Evolutionary conservation across 30 jellyfish, hydroid and myxozoan genomes (phyloP).

Genomic region (Hydra vulgaris): DNA sequence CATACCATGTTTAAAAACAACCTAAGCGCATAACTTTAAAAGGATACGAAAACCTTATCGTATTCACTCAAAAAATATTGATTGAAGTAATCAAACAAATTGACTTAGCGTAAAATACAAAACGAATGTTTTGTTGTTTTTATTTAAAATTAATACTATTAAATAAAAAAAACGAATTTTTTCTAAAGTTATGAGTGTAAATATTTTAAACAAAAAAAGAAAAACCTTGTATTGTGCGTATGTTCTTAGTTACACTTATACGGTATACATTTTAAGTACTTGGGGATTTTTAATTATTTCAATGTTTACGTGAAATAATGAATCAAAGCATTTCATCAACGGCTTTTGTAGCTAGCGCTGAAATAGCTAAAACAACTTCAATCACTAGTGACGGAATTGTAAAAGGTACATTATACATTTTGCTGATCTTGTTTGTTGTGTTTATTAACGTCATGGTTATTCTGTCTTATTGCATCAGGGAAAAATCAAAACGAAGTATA

Average conservation of each 20-base stretch:
- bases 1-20: neutral
- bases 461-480: neutral
- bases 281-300: neutral
- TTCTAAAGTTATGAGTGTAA: too few relatives aligned
- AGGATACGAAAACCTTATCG: neutral
- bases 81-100: neutral
- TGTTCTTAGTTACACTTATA: too few relatives aligned
- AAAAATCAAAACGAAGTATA: conserved; percentile 25
- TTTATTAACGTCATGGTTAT: conserved; percentile 17
- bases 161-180: too few relatives aligned
- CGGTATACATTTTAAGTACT: neutral
- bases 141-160: neutral
- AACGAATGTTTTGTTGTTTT: neutral
- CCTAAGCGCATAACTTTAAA: neutral
- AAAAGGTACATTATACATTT: conserved; percentile 16
- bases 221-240: too few relatives aligned
- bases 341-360: too few relatives aligned
- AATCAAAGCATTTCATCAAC: neutral
- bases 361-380: too few relatives aligned
- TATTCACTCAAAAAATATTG: neutral
- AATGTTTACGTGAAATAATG: neutral
- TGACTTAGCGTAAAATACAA: neutral
- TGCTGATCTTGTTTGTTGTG: neutral
- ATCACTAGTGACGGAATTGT: conserved; percentile 10
- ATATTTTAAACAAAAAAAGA: too few relatives aligned